A percentile compares a stretch with the other conserved stretches of the same genome.
Evolutionary conservation across 2,113 vertebrate species (phyloP).

Genomic region (Peromyscus leucopus): DNA sequence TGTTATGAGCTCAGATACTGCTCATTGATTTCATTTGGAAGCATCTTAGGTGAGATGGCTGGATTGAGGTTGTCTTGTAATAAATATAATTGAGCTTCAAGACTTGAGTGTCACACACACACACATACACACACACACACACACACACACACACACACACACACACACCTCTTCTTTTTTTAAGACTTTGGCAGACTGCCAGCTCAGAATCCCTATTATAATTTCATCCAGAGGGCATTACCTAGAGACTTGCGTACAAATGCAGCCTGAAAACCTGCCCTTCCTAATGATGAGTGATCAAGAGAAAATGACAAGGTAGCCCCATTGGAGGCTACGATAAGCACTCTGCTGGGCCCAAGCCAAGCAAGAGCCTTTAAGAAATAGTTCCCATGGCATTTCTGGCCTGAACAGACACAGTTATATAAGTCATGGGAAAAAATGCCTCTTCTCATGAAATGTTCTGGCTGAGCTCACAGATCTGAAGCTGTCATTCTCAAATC

Average conservation of each 20-base stretch:
- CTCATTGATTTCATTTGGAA: background rate
- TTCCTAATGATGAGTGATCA: background rate
- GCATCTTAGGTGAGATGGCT: background rate
- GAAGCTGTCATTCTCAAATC: conserved; percentile 1
- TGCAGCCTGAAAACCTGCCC: background rate
- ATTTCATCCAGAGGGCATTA: background rate
- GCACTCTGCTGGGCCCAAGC: background rate
- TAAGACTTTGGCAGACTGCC: background rate
- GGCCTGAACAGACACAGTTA: background rate
- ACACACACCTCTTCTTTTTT: background rate
- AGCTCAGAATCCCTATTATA: background rate
- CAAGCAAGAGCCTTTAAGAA: background rate
- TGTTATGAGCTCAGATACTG: conserved; percentile 47
- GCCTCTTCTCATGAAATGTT: conserved; percentile 27
- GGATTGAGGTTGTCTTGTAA: background rate
- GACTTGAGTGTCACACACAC: background rate
- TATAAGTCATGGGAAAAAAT: conserved; percentile 46
- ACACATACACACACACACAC: background rate
- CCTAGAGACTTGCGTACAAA: background rate
- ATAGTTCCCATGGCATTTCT: conserved; percentile 24
- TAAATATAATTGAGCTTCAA: conserved; percentile 1
- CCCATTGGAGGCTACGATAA: background rate
- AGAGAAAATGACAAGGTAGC: conserved; percentile 19
- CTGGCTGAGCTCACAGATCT: background rate
- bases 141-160: background rate